Evolutionary conservation across 2,888 invertebrate species (phyloP).

Genomic region (Chrysotoxum bicinctum): DNA sequence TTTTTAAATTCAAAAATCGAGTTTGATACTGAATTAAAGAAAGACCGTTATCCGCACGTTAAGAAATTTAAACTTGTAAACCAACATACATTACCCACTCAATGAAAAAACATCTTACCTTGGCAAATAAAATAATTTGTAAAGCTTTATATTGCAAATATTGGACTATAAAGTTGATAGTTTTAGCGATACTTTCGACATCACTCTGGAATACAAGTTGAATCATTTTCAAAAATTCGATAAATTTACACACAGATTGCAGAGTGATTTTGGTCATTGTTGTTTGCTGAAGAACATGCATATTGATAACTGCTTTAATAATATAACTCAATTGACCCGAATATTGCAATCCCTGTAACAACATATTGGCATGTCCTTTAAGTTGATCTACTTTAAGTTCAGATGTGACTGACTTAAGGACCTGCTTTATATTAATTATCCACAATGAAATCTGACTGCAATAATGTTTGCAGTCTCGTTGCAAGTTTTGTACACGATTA

Average conservation of each 20-base stretch:
- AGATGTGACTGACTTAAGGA: constrained; percentile 81
- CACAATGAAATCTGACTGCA: constrained; percentile 83
- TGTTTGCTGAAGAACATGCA: constrained; percentile 87
- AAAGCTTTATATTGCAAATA: constrained; percentile 90
- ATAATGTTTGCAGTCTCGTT: constrained; percentile 84
- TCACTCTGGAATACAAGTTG: constrained; percentile 87
- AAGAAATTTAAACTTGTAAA: too few relatives aligned
- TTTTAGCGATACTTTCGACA: constrained; percentile 87
- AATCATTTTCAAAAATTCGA: constrained; percentile 91
- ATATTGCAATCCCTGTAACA: constrained; percentile 85
- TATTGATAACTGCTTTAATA: constrained; percentile 85
- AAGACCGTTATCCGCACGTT: too few relatives aligned
- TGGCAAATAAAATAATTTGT: constrained; percentile 85
- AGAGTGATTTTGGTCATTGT: constrained; percentile 91
- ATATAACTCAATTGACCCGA: constrained; percentile 85
- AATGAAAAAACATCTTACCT: constrained; percentile 82
- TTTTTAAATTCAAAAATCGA: too few relatives aligned
- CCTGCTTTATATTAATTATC: constrained; percentile 85
- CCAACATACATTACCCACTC: too few relatives aligned
- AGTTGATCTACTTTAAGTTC: constrained; percentile 83
- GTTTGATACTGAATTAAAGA: too few relatives aligned
- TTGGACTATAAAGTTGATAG: constrained; percentile 89
- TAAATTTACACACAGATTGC: constrained; percentile 88
- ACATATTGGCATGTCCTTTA: constrained; percentile 79
- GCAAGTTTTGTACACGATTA: constrained; percentile 84